phyloP scores from a whole-genome alignment of 2,797 vertebrate species.

The Enteromius treurensis region DNA sequence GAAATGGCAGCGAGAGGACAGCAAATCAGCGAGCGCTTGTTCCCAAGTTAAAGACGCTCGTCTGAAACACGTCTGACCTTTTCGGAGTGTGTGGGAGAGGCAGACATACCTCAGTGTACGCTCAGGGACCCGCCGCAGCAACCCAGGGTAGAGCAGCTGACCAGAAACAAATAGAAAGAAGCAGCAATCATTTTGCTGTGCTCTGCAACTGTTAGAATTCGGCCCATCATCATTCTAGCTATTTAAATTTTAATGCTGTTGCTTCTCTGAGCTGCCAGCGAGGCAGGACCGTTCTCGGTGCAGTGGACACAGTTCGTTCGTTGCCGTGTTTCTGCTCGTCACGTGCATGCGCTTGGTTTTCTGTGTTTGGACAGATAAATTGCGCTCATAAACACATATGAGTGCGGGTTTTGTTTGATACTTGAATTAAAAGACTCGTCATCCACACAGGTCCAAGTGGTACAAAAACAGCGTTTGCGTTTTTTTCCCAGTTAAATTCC shows the following conservation, averaged over 20 bases:
- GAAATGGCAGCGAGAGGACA: constrained; percentile 48
- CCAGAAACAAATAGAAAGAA: constrained; percentile 59
- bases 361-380: constrained; percentile 27
- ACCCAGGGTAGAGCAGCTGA: constrained; percentile 49
- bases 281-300: constrained; percentile 49
- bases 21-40: constrained; percentile 56
- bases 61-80: constrained; percentile 64
- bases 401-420: constrained; percentile 30
- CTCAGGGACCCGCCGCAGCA: constrained; percentile 48
- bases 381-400: neutral
- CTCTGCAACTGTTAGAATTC: constrained; percentile 60
- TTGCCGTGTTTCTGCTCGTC: constrained; percentile 34
- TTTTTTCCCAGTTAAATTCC: constrained; percentile 64
- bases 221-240: constrained; percentile 65
- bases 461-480: constrained; percentile 21
- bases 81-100: constrained; percentile 51
- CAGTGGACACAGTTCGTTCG: constrained; percentile 33
- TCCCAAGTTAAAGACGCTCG: constrained; percentile 56
- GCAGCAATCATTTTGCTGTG: constrained; percentile 63
- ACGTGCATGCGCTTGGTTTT: constrained; percentile 10
- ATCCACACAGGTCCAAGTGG: neutral
- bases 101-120: constrained; percentile 43
- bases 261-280: constrained; percentile 52
- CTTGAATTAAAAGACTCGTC: neutral
- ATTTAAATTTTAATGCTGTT: constrained; percentile 68